Conservation (phyloP, 2,113 vertebrate species). For the Melanostigma gelatinosum region DNA sequence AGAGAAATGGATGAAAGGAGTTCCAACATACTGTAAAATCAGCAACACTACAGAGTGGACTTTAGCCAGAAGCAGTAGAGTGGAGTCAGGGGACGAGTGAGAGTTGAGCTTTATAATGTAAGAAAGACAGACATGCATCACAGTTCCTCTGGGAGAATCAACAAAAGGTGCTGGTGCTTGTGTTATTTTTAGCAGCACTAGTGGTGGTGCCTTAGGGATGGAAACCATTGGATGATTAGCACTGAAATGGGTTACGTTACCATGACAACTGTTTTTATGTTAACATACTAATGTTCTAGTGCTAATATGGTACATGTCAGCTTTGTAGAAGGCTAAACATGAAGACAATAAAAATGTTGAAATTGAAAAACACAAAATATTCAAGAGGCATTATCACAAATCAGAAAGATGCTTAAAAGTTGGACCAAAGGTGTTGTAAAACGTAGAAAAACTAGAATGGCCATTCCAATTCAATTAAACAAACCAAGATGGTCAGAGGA, state of each 20-base stretch:
- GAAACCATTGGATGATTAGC: neutral
- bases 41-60: constrained; percentile 22
- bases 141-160: constrained; percentile 34
- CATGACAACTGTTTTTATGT: neutral
- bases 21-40: constrained; percentile 6
- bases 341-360: neutral
- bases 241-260: neutral
- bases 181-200: neutral
- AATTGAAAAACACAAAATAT: neutral
- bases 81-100: constrained; percentile 28
- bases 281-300: neutral
- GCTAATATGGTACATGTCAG: neutral
- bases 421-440: too few relatives aligned
- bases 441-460: too few relatives aligned
- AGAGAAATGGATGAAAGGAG: constrained; percentile 8
- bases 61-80: constrained; percentile 24
- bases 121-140: constrained; percentile 30
- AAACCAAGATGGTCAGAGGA: too few relatives aligned
- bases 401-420: neutral
- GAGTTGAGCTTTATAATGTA: constrained; percentile 29
- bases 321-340: neutral
- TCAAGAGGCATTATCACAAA: neutral
- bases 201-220: neutral
- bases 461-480: too few relatives aligned
- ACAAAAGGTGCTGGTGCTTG: constrained; percentile 13